These are phyloP conservation scores for Tetramorium bicarinatum DNA, from an alignment of 2,888 invertebrate species.

Conservation along the genomic window DNA sequence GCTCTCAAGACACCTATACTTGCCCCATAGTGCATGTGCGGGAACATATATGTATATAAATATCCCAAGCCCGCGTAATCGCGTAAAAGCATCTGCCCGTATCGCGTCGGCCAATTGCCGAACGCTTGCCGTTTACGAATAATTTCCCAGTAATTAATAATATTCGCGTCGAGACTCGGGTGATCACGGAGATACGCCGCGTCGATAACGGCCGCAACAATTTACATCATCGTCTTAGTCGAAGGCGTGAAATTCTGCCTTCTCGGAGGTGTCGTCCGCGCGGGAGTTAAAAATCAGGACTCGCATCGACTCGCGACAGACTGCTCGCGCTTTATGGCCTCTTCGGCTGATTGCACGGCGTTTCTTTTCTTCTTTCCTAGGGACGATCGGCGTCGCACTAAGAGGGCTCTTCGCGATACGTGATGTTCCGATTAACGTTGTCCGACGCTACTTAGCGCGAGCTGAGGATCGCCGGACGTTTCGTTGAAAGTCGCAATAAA, in stretches of 20 bases:
- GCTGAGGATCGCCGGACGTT: slow-evolving; percentile 7
- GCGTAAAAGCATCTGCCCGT: slow-evolving; percentile 25
- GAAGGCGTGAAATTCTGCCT: slow-evolving; percentile 43
- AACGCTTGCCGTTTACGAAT: slow-evolving; percentile 27
- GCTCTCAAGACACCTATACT: not conserved
- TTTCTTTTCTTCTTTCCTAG: not conserved
- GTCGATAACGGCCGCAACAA: slow-evolving; percentile 29
- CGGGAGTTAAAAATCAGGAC: slow-evolving; percentile 19
- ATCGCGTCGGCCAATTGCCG: slow-evolving; percentile 21
- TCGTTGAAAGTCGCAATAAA: slow-evolving; percentile 43
- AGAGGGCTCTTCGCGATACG: slow-evolving; percentile 3
- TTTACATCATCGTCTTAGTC: slow-evolving; percentile 30
- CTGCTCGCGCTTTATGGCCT: slow-evolving; percentile 32
- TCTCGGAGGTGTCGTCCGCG: slow-evolving; percentile 19
- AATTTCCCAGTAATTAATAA: slow-evolving; percentile 53
- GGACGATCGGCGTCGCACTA: not conserved
- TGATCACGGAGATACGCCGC: slow-evolving; percentile 23
- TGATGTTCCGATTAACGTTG: slow-evolving; percentile 42
- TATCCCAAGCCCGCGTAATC: slow-evolving; percentile 2
- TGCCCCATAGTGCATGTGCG: not conserved
- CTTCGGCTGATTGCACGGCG: not conserved
- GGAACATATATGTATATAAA: not conserved
- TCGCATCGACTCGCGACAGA: slow-evolving; percentile 19
- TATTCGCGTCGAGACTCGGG: slow-evolving; percentile 27
- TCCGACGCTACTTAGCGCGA: slow-evolving; percentile 25